These are phyloP conservation scores for Tricholauxania praeusta DNA, from an alignment of 2,888 invertebrate genomes.

Conservation along the genomic window DNA sequence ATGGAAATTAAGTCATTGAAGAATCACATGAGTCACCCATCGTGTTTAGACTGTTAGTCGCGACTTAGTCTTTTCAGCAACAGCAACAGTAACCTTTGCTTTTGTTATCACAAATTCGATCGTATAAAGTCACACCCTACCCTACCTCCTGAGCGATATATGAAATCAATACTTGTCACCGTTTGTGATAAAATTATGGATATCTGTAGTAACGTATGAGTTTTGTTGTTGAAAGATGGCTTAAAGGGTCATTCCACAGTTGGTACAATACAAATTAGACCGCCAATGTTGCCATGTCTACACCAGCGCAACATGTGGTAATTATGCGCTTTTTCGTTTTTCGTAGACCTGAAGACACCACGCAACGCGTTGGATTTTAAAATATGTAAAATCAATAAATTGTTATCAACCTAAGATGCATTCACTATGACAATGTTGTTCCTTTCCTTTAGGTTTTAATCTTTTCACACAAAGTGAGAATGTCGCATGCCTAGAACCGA, in stretches of 20 bases:
- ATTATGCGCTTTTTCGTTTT: background rate
- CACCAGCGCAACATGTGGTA: slow-evolving; percentile 19
- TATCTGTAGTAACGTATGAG: slow-evolving; percentile 5
- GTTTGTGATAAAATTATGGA: slow-evolving; percentile 33
- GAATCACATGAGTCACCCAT: background rate
- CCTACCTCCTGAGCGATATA: slow-evolving; percentile 2
- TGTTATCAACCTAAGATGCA: too few relatives aligned
- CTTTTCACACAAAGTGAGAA: too few relatives aligned
- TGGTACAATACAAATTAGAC: slow-evolving; percentile 30
- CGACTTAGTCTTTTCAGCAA: background rate
- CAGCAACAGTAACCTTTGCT: background rate
- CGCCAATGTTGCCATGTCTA: slow-evolving; percentile 23
- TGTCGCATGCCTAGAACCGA: too few relatives aligned
- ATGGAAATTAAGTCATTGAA: background rate
- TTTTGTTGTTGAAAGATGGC: slow-evolving; percentile 24
- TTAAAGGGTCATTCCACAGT: slow-evolving; percentile 15
- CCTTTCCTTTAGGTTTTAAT: too few relatives aligned
- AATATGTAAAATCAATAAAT: too few relatives aligned
- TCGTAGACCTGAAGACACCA: slow-evolving; percentile 6
- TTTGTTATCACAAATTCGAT: slow-evolving; percentile 34
- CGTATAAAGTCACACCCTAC: slow-evolving; percentile 12
- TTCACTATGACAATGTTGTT: too few relatives aligned
- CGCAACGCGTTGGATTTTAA: background rate
- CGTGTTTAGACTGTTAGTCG: background rate
- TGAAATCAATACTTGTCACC: slow-evolving; percentile 41